Conservation (phyloP, 2,113 vertebrate species). For the Coptodon bakossiorum region DNA sequence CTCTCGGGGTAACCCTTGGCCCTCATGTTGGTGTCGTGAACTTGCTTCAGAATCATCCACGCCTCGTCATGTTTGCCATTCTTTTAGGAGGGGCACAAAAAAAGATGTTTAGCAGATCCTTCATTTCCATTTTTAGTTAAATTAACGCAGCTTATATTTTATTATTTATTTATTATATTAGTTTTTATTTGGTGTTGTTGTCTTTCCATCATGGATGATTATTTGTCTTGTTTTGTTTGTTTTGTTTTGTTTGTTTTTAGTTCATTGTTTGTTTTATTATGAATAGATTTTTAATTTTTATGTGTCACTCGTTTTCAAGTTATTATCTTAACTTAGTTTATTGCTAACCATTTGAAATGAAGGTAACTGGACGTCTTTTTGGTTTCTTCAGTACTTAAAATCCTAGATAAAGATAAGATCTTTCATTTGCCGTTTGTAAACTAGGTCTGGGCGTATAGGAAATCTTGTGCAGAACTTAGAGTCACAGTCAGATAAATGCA, state of each 20-base stretch:
- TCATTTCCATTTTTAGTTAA: fast-evolving
- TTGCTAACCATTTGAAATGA: neutral
- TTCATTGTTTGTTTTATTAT: neutral
- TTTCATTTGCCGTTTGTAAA: neutral
- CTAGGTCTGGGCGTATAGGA: neutral
- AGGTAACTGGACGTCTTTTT: neutral
- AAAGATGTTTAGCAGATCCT: neutral
- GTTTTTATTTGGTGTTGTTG: fast-evolving
- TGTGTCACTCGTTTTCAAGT: fast-evolving
- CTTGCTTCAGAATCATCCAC: slow-evolving; percentile 99
- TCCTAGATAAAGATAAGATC: fast-evolving
- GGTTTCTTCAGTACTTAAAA: neutral
- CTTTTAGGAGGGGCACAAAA: slow-evolving; percentile 53
- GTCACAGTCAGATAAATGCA: neutral
- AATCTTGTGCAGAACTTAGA: neutral
- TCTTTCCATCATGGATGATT: neutral
- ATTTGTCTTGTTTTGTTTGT: fast-evolving
- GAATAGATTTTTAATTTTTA: neutral
- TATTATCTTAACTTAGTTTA: neutral
- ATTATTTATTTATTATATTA: neutral
- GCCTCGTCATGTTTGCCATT: slow-evolving; percentile 96
- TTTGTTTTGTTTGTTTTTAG: neutral
- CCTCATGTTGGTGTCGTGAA: slow-evolving; percentile 98
- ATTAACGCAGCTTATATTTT: fast-evolving
- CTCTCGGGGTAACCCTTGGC: slow-evolving; percentile 94